Base-by-base conservation (phyloP, 2,797 vertebrate species). In the Fringilla coelebs region DNA sequence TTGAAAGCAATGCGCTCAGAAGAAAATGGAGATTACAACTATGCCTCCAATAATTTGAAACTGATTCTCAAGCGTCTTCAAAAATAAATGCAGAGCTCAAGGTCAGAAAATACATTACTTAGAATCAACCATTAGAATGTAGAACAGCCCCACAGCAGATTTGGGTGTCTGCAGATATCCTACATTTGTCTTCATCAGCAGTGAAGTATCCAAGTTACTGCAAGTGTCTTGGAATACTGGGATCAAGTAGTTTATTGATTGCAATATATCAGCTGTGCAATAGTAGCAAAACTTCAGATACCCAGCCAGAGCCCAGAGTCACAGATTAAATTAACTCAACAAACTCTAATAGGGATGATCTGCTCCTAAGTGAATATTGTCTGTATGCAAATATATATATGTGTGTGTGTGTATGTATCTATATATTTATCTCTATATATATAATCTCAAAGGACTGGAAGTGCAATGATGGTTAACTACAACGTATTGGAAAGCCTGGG, bases 11-110 rank as follows among this genome's bases (percentile, higher is more conserved):
- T 90, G 85, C n/a, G 43, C 74, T 96, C 95, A 87, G 71, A 97
- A 97, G 91, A 96, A 96, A 98, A 96, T 92, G 84, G 83, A 97
- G 94, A 97, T 97, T 96, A 90, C 71, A 95, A 58, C 96, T 94
- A 82, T 97, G 77, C 84, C 60, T 93, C 67, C 74, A 96, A 97
- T 97, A 96, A 98, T 97, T 95, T 97, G 85, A 97, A 96, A 95
- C 92, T 86, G 90, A 97, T 94, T 96, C 90, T 97, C 81, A 89
- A 89, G 93, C 92, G 88, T 97, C 95, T 97, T 96, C 94, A 97
- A 95, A 98, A 93, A 95, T 94, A 97, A 97, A 97, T 94, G 96
- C 85, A 91, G 83, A 96, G 49, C 93, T 96, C 94, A 97, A 98
- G 96, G 97, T 97, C 97, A 97, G 93, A 96, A 94, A 96, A 96